phyloP scores from a whole-genome alignment of 2,888 invertebrate species.

The Synanthedon tipuliformis region DNA sequence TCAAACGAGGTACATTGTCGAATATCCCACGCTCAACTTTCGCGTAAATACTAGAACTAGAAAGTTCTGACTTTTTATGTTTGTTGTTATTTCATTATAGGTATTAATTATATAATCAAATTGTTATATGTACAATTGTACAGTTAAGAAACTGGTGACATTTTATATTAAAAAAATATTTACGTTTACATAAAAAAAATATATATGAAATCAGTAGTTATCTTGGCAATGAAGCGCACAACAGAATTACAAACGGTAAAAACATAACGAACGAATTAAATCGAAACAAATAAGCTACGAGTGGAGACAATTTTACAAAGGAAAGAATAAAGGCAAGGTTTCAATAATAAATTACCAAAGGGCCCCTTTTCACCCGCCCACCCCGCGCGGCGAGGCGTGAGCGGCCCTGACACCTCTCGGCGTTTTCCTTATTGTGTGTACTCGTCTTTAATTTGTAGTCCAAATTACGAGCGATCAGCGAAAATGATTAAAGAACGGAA shows the following conservation, averaged over 20 bases:
- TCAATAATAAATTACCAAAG: conserved; percentile 63
- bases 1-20: conserved; percentile 63
- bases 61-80: too few species aligned
- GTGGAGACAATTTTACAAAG: conserved; percentile 52
- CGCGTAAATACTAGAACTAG: too few species aligned
- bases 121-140: background rate
- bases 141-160: background rate
- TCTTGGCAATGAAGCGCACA: conserved; percentile 4
- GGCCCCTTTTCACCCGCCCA: conserved; percentile 8
- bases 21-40: too few species aligned
- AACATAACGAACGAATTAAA: conserved; percentile 25
- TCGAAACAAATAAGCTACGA: conserved; percentile 42
- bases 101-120: background rate
- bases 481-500: too few species aligned
- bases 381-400: conserved; percentile 23
- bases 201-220: background rate
- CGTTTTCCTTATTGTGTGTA: conserved; percentile 49
- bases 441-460: conserved; percentile 21
- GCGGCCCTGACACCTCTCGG: conserved; percentile 47
- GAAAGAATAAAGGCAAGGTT: conserved; percentile 49
- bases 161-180: background rate
- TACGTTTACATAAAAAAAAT: too few species aligned
- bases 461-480: background rate
- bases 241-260: conserved; percentile 21
- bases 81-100: too few species aligned